Conservation (phyloP, 2,888 invertebrate species). For the Emmelina monodactyla region DNA sequence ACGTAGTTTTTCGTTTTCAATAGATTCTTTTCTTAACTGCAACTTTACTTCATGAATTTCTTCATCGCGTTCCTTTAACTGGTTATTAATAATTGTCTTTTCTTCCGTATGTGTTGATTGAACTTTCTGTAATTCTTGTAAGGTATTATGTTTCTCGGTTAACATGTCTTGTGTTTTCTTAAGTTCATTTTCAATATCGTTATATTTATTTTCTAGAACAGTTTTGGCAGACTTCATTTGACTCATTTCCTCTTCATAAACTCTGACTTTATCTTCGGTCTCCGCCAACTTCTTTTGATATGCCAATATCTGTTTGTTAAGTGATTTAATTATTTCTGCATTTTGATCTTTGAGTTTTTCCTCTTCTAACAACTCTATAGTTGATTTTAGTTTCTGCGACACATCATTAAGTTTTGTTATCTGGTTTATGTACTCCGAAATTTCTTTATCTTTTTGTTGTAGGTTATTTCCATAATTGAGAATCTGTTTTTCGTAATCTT, state of each 20-base stretch:
- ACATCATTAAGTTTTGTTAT: slow-evolving; percentile 61
- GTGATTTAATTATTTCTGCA: slow-evolving; percentile 53
- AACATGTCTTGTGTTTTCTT: slow-evolving; percentile 45
- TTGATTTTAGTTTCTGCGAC: slow-evolving; percentile 55
- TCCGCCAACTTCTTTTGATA: slow-evolving; percentile 48
- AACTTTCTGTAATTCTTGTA: slow-evolving; percentile 53
- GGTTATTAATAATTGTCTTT: slow-evolving; percentile 40
- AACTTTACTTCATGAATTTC: slow-evolving; percentile 63
- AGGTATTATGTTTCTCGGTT: slow-evolving; percentile 45
- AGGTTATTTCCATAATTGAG: slow-evolving; percentile 42
- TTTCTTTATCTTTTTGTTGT: slow-evolving; percentile 55
- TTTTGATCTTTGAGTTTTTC: slow-evolving; percentile 59
- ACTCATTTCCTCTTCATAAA: slow-evolving; percentile 50
- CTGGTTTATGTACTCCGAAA: slow-evolving; percentile 59
- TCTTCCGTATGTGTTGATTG: slow-evolving; percentile 56
- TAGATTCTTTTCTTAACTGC: slow-evolving; percentile 65
- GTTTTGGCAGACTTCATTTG: slow-evolving; percentile 39
- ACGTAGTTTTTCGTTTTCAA: slow-evolving; percentile 70
- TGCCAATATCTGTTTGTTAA: slow-evolving; percentile 59
- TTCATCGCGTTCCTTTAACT: slow-evolving; percentile 63
- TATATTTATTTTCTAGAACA: slow-evolving; percentile 35
- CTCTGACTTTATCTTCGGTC: slow-evolving; percentile 40
- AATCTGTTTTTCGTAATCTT: slow-evolving; percentile 59
- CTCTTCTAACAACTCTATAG: slow-evolving; percentile 54
- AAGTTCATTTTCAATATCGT: slow-evolving; percentile 35